Evolutionary conservation across 92 coral and sea anemone genomes (phyloP), one percentile per base, ranked within the genome.

Genomic region (Bergia puertoricense): DNA sequence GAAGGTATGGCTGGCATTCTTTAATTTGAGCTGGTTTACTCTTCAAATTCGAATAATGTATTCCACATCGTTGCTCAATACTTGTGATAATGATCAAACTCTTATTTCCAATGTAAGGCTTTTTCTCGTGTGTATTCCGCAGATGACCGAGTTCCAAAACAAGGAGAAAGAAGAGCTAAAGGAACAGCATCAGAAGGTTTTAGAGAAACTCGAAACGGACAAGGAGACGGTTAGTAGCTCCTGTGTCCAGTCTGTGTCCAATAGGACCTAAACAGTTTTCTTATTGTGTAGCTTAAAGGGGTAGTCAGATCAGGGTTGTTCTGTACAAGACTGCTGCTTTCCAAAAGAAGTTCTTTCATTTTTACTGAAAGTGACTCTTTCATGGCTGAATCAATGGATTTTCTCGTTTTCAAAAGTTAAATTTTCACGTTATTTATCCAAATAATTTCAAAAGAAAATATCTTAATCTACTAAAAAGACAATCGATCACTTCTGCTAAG

Each of bases 111-210:
- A 69, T 20, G 39, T 23, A 69, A 69, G 75, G 30, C 48, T 36
- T 2, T 54, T 20, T 22, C 30, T 22, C 40, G 16, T 18, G 62
- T 77, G 16, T 16, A 62, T 39, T 78, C 80, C 81, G 43, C 71
- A 97, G 99, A 96, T 93, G 95, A 82, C 91, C 2, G 98, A 97
- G 85, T 97, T 95, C 86, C 98, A 97, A 88, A 90, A 94, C 78
- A 97, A 97, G 86, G 99, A 97, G 74, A 93, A 90, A 39, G 94
- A 92, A 39, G 96, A 95, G 81, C 88, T 97, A 56, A 48, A 81
- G 59, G 96, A 86, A 56, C 92, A 94, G 68, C 99, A 97, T 69
- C 96, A 93, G 75, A 92, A 95, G 77, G 87, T 97, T n/a, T 73
- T 77, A 39, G 96, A 95, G 9, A 37, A 77, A 10, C 85, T 97